Base-by-base conservation (phyloP, 2,797 vertebrate species). In the Phrynocephalus guinanensis region DNA sequence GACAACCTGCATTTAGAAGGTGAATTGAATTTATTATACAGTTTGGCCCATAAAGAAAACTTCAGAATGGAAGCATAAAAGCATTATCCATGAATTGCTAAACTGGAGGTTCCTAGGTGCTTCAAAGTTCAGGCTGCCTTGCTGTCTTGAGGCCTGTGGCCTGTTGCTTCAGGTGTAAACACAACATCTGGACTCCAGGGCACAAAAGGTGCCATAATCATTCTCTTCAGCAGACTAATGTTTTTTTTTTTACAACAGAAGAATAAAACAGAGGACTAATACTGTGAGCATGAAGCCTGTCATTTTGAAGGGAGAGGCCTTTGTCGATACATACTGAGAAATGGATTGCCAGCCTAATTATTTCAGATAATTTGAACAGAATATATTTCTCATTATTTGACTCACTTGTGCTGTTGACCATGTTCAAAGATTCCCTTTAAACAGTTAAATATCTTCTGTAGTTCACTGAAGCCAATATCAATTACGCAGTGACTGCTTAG, bases 381-480 rank as follows among this genome's bases (percentile, higher is more conserved):
- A 1, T n/a, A 33, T 67, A 67, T 80, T 85, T 88, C 44, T 78
- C 60, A 68, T 75, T 56, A 76, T 82, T 44, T 77, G 83, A 85
- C 50, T 88, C 44, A 76, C 73, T 76, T 85, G 38, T 38, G 80
- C 38, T 56, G 80, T n/a, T 24, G n/a, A 30, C 60, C 13, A n/a
- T 16, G n/a, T 81, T n/a, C 6, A 85, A 67, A 80, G 24, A 81
- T 44, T 68, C n/a, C 22, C 44, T 76, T 81, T 85, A 38, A 78
- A 79, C 52, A 60, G 75, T 83, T 83, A 83, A 85, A 70, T 56
- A 63, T 88, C 60, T 88, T 88, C 30, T 84, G 78, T 80, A 75
- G 30, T 88, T 88, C 71, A 81, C 60, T 56, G 78, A 73, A 85
- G 78, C 78, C 87, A 85, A 88, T 85, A 85, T 85, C 78, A 88